Conservation (phyloP, 2,888 invertebrate species). For the Leptinotarsa juncta region DNA sequence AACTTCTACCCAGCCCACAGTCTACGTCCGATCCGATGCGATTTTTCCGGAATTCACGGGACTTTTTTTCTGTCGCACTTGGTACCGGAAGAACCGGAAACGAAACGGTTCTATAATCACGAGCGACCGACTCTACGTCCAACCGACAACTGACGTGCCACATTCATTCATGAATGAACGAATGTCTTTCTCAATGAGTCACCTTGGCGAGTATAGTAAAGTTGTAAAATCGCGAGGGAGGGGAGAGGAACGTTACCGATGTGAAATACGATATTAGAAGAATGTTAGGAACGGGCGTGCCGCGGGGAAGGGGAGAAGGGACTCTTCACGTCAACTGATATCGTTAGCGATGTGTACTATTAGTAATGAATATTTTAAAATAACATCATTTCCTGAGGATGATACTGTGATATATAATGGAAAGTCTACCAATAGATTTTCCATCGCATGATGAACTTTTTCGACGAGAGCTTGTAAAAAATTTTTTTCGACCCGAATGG, state of each 20-base stretch:
- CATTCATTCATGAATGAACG: conserved; percentile 35
- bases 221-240: conserved; percentile 25
- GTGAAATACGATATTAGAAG: conserved; percentile 21
- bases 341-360: not conserved
- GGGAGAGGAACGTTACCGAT: not conserved
- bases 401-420: too few relatives aligned
- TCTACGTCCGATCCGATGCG: not conserved
- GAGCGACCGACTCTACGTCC: conserved; percentile 3
- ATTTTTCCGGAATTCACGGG: conserved; percentile 14
- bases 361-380: not conserved
- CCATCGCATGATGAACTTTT: too few relatives aligned
- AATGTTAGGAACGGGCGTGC: conserved; percentile 17
- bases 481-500: too few relatives aligned
- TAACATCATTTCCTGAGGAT: not conserved
- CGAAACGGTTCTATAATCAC: not conserved
- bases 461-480: too few relatives aligned
- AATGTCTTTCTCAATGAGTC: conserved; percentile 36
- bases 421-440: too few relatives aligned
- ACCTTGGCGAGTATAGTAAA: conserved; percentile 35
- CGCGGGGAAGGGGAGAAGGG: conserved; percentile 4
- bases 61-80: conserved; percentile 1
- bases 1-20: not conserved
- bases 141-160: conserved; percentile 21
- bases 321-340: not conserved
- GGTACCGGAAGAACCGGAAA: conserved; percentile 15